Evolutionary conservation across 2,888 invertebrate species (phyloP).

Genomic region (Drosophila prostipennis): DNA sequence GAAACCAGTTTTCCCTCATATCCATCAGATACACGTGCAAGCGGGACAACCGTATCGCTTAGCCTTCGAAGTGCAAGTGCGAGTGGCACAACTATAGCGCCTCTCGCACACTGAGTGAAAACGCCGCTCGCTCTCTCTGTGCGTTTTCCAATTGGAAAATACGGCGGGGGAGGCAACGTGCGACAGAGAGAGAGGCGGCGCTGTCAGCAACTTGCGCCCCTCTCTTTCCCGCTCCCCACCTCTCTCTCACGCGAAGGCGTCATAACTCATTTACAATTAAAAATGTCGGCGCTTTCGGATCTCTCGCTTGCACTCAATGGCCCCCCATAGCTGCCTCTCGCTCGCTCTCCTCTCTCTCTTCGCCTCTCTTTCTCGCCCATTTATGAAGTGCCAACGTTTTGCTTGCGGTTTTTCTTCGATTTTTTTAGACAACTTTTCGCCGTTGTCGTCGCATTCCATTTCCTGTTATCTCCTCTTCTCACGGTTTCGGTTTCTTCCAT

Average conservation of each 20-base stretch:
- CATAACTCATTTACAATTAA: constrained; percentile 83
- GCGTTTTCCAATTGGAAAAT: constrained; percentile 66
- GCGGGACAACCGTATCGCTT: constrained; percentile 9
- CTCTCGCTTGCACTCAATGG: constrained; percentile 28
- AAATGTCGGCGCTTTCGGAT: constrained; percentile 81
- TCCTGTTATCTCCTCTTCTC: constrained; percentile 60
- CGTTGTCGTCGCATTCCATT: constrained; percentile 62
- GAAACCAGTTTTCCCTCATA: constrained; percentile 70
- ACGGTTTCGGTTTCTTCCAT: constrained; percentile 9
- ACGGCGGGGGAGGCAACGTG: constrained; percentile 51
- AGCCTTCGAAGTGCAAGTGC: constrained; percentile 19
- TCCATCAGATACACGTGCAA: constrained; percentile 34
- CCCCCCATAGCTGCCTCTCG: constrained; percentile 12
- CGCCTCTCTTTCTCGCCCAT: constrained; percentile 56
- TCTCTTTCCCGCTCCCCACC: constrained; percentile 27
- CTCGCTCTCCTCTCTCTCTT: background rate
- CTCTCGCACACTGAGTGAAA: constrained; percentile 17
- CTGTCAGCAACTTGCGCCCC: constrained; percentile 56
- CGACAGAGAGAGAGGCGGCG: constrained; percentile 44
- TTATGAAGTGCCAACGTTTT: constrained; percentile 83
- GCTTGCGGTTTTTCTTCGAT: constrained; percentile 80
- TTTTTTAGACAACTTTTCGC: constrained; percentile 72
- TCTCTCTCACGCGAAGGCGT: constrained; percentile 51
- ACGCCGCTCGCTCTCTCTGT: constrained; percentile 1
- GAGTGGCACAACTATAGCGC: constrained; percentile 47